Conservation (phyloP, 2,113 vertebrate species). For the Forbesichthys papilliferus region DNA sequence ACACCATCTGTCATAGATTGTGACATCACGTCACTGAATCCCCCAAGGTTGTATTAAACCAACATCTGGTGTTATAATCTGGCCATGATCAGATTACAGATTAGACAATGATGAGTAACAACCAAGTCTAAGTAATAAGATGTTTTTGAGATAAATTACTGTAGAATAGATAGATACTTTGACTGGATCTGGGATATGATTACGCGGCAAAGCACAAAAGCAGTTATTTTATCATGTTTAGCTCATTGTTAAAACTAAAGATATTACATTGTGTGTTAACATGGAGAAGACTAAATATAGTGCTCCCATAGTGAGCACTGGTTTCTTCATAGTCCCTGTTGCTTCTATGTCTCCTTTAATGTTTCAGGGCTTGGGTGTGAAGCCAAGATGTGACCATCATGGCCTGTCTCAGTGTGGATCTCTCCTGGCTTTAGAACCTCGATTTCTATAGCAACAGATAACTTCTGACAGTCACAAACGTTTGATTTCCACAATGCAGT, state of each 20-base stretch:
- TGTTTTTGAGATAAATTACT: too few species aligned
- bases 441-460: conserved; percentile 66
- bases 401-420: conserved; percentile 56
- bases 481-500: conserved; percentile 71
- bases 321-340: conserved; percentile 40
- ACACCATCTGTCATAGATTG: too few species aligned
- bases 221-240: conserved; percentile 18
- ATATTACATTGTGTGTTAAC: conserved; percentile 10
- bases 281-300: conserved; percentile 6
- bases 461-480: conserved; percentile 39
- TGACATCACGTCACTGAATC: too few species aligned
- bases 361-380: conserved; percentile 71
- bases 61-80: too few species aligned
- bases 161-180: too few species aligned
- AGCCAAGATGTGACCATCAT: conserved; percentile 75
- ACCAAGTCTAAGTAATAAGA: too few species aligned
- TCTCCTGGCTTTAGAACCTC: conserved; percentile 40
- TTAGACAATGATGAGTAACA: too few species aligned
- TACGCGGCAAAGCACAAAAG: too few species aligned
- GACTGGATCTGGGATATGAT: too few species aligned
- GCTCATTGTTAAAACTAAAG: conserved; percentile 27
- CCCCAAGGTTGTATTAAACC: too few species aligned
- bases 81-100: too few species aligned
- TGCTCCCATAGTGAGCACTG: conserved; percentile 1
- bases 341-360: conserved; percentile 64